Percentiles rank a stretch among this genome's conserved stretches.
Conservation (phyloP, 2,797 vertebrate genomes). For the Heteromormyrus szaboi region DNA sequence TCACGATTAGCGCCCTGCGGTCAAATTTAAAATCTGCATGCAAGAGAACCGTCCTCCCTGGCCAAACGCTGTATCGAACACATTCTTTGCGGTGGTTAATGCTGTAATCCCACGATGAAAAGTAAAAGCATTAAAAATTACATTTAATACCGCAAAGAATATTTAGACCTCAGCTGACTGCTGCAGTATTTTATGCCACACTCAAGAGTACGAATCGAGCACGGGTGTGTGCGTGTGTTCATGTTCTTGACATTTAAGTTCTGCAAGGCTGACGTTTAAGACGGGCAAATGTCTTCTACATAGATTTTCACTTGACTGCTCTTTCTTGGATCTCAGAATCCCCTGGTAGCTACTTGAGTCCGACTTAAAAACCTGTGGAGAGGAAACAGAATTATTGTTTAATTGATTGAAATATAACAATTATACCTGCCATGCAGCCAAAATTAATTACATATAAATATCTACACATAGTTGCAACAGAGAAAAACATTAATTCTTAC, state of each 20-base stretch:
- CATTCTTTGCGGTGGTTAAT: not conserved
- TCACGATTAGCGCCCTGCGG: not conserved
- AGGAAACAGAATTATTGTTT: not conserved
- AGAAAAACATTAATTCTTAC: not conserved
- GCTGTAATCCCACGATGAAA: not conserved
- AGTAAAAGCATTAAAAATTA: slow-evolving; percentile 4
- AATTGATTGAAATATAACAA: not conserved
- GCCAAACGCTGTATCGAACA: not conserved
- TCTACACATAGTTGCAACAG: not conserved
- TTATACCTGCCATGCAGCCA: not conserved
- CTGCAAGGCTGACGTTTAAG: not conserved
- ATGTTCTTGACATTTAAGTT: not conserved
- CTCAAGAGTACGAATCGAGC: not conserved
- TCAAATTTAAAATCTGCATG: not conserved
- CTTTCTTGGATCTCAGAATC: not conserved
- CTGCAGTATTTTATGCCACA: not conserved
- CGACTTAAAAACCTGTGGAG: not conserved
- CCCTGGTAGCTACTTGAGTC: not conserved
- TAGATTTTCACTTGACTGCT: not conserved
- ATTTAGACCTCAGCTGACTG: not conserved
- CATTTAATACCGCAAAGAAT: not conserved
- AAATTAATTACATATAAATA: not conserved
- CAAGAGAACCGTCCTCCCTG: not conserved
- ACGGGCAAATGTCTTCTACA: not conserved
- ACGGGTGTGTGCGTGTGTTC: not conserved